Evolutionary conservation across 2,888 invertebrate genomes (phyloP).

Genomic region (Leptura quadrifasciata): DNA sequence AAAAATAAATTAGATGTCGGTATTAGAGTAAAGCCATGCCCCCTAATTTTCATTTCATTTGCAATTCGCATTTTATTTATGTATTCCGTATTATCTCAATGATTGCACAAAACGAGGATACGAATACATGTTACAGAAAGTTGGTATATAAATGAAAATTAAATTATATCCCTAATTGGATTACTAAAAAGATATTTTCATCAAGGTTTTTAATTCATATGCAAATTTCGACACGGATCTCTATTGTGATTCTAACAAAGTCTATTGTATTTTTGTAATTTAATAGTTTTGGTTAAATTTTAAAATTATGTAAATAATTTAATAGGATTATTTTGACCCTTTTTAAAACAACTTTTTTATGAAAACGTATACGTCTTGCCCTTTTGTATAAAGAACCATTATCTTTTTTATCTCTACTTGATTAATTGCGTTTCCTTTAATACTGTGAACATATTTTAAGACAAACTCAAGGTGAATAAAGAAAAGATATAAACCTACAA

Average conservation of each 20-base stretch:
- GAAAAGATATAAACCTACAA: no score
- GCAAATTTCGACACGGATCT: constrained; percentile 23
- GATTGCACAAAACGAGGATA: constrained; percentile 1
- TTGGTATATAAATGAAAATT: constrained; percentile 27
- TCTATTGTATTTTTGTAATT: neutral
- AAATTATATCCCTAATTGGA: constrained; percentile 28
- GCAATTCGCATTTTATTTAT: constrained; percentile 5
- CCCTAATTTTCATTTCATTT: constrained; percentile 13
- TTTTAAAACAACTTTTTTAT: neutral
- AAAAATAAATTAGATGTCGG: constrained; percentile 12
- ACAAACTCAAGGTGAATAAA: neutral
- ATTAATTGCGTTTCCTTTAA: neutral
- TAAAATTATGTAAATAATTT: neutral
- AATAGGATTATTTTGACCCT: neutral
- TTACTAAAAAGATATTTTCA: constrained; percentile 6
- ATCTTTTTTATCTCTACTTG: no score
- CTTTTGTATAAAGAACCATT: no score
- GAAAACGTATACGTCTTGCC: neutral
- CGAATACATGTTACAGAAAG: constrained; percentile 10
- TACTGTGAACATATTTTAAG: neutral
- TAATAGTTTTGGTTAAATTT: constrained; percentile 3
- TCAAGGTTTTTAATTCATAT: constrained; percentile 34
- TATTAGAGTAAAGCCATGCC: neutral
- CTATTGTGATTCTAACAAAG: neutral
- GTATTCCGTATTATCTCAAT: constrained; percentile 1